Percentiles rank a stretch among this genome's conserved stretches.
These are phyloP conservation scores for Aphidius gifuensis DNA, from an alignment of 1,140 invertebrate species.

Conservation along the genomic window DNA sequence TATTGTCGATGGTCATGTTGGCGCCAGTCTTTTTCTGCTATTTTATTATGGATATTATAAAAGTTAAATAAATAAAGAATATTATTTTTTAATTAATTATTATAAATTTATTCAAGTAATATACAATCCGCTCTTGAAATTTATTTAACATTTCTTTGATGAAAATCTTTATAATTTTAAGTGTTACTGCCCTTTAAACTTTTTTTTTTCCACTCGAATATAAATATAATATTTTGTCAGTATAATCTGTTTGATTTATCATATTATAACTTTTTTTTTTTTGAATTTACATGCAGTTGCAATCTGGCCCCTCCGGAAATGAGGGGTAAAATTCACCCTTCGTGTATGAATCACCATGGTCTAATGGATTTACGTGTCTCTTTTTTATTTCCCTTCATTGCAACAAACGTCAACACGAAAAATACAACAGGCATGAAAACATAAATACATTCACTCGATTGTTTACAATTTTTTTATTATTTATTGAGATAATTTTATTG, in stretches of 20 bases:
- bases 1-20: conserved; percentile 30
- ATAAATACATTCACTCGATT: background rate
- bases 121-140: too few species aligned
- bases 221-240: background rate
- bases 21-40: conserved; percentile 28
- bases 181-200: too few species aligned
- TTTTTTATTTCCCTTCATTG: background rate
- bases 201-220: too few species aligned
- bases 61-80: background rate
- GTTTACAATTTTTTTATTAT: background rate
- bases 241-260: background rate
- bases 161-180: too few species aligned
- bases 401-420: background rate
- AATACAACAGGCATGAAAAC: background rate
- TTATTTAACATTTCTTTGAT: too few species aligned
- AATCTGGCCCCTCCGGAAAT: background rate
- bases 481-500: background rate
- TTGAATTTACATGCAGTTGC: background rate
- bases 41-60: background rate
- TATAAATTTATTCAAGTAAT: too few species aligned
- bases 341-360: conserved; percentile 14
- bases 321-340: background rate
- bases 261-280: background rate
- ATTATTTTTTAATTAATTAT: background rate
- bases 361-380: conserved; percentile 20